Evolutionary conservation across 2,888 invertebrate genomes (phyloP), one percentile per base, ranked within the genome.

Genomic region (Epistrophe grossulariae): DNA sequence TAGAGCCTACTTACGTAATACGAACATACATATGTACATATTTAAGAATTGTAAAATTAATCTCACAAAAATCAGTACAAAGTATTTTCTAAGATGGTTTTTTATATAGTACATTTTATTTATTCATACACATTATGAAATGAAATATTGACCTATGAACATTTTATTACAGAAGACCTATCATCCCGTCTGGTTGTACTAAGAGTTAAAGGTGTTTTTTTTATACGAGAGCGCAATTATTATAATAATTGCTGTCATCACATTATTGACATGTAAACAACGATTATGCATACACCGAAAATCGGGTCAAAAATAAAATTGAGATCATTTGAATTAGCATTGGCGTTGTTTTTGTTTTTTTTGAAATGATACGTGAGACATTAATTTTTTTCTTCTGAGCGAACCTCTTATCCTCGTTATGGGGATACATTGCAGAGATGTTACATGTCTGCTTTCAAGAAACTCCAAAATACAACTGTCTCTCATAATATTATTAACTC

Each of bases 81-180:
- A n/a, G n/a, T n/a, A n/a, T n/a, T n/a, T n/a, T n/a, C n/a, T n/a
- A n/a, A n/a, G n/a, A n/a, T n/a, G n/a, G n/a, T n/a, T n/a, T n/a
- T n/a, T n/a, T n/a, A n/a, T n/a, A n/a, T n/a, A n/a, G n/a, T n/a
- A n/a, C n/a, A n/a, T n/a, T n/a, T 19, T 60, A n/a, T 60, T 38
- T 60, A 19, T 60, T 11, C 9, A 17, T 59, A 60, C 11, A 38
- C 5, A 40, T 2, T 15, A 19, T 17, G 2, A 15, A 55, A 15
- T 48, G 10, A 10, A 57, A n/a, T 62, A 50, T 52, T 68, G 50
- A 68, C 68, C 68, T 59, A 66, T 59, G 35, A 31, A 31, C 50
- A 19, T 74, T 66, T 73, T 43, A 48, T 83, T 83, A 19, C 79
- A 83, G 83, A 70, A 70, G 28, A 43, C 1, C 6, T 31, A 43